A percentile compares a stretch with the other conserved stretches of the same genome.
These are phyloP conservation scores for Falco peregrinus DNA, from an alignment of 2,797 vertebrate genomes.

Conservation along the genomic window DNA sequence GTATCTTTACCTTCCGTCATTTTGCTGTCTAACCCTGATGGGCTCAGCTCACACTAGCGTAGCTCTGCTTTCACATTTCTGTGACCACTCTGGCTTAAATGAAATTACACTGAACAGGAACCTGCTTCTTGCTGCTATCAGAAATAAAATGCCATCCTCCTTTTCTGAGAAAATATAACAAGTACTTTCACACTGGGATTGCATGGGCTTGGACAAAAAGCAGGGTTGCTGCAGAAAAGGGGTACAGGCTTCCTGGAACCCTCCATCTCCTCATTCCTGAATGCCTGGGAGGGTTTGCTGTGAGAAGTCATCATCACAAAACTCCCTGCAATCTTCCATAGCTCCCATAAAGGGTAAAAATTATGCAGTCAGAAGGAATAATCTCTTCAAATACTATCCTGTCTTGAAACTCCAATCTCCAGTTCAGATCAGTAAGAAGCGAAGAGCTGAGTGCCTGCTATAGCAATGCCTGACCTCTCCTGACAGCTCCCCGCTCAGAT, in stretches of 20 bases:
- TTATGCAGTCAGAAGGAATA: not conserved
- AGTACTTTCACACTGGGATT: not conserved
- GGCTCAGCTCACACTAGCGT: not conserved
- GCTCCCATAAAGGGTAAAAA: not conserved
- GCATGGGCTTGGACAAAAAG: not conserved
- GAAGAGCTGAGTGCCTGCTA: not conserved
- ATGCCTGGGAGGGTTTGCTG: not conserved
- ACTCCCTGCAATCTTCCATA: not conserved
- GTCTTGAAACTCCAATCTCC: not conserved
- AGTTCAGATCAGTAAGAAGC: not conserved
- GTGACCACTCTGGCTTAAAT: not conserved
- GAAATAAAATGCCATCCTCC: not conserved
- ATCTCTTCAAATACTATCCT: not conserved
- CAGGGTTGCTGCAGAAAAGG: not conserved
- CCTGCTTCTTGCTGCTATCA: not conserved
- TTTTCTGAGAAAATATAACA: not conserved
- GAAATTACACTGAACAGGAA: not conserved
- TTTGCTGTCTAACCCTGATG: not conserved
- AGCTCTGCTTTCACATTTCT: not conserved
- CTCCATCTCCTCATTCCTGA: not conserved
- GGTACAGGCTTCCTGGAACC: not conserved
- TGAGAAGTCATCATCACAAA: not conserved
- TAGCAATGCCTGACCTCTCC: not conserved
- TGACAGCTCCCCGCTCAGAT: not conserved
- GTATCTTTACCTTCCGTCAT: not conserved